Evolutionary conservation across 2,888 invertebrate species (phyloP), one percentile per base, ranked within the genome.

Genomic region (Sarcophaga rosellei): DNA sequence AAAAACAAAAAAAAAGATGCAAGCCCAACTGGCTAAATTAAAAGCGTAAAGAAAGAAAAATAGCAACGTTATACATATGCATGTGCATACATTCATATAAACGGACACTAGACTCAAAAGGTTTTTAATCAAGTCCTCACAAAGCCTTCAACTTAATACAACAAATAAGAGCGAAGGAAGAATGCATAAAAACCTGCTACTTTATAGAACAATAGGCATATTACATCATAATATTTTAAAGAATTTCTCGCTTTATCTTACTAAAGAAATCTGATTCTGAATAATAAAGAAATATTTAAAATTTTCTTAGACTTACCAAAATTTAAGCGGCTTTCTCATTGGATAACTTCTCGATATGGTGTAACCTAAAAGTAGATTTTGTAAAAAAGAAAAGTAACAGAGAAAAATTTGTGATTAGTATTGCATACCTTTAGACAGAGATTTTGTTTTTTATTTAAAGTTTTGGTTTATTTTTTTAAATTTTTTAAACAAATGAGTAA

Each of bases 331-430:
- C 92, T 90, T 91, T 92, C 90, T 92, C 91, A 92, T 92, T 92
- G 92, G 92, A 92, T 92, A 92, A 92, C 90, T 92, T 91, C 91
- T 92, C 92, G 92, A 91, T 92, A 91, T 92, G 92, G 92, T 92
- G 92, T 92, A 92, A 92, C 91, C 92, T 92, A 91, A 79, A 92
- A 92, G 78, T 87, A 91, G 80, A 86, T 79, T 84, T 88, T 90
- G 90, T 89, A 90, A 92, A 86, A 35, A 53, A 53, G 53, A 53
- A 82, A 84, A 89, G 89, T 89, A 91, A 89, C 90, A 86, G 81
- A 91, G 89, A 89, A 89, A 90, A 35, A 77, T 79, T 85, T 88
- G 84, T 84, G 91, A 91, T 92, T 92, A 92, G 91, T 91, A 88
- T 76, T 61, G 12, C 21, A 23, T 66, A 65, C 66, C 23, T n/a